These are phyloP conservation scores for Lycaena phlaeas DNA, from an alignment of 2,888 invertebrate species.

Conservation along the genomic window DNA sequence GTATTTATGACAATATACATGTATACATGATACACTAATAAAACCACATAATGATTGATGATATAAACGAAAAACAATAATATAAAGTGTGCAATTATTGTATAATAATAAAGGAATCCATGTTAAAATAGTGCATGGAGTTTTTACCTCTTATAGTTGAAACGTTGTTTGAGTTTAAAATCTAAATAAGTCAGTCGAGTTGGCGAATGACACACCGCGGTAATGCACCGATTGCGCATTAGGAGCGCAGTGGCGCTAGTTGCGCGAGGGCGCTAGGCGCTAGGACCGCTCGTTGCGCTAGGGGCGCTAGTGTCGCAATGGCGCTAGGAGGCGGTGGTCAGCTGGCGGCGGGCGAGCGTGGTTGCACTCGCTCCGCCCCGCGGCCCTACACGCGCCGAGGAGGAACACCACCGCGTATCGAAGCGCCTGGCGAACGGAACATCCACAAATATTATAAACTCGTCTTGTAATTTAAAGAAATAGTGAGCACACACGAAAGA, in stretches of 20 bases:
- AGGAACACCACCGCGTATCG: constrained; percentile 25
- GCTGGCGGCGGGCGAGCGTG: constrained; percentile 20
- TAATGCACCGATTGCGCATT: too few relatives aligned
- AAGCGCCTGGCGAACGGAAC: neutral
- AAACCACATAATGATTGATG: too few relatives aligned
- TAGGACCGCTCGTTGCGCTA: too few relatives aligned
- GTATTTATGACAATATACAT: too few relatives aligned
- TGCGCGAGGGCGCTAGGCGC: neutral
- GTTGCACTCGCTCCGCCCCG: constrained; percentile 36
- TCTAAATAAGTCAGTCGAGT: neutral
- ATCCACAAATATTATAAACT: too few relatives aligned
- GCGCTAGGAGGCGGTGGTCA: constrained; percentile 21
- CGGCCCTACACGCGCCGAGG: constrained; percentile 48
- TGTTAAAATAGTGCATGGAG: too few relatives aligned
- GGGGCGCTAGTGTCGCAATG: constrained; percentile 1
- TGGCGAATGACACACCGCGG: neutral
- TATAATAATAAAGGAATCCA: too few relatives aligned
- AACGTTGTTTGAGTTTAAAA: neutral
- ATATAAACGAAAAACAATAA: too few relatives aligned
- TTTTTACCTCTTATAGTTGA: neutral
- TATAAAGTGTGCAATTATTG: too few relatives aligned
- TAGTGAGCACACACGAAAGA: too few relatives aligned
- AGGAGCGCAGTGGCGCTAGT: neutral
- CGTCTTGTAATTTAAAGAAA: too few relatives aligned
- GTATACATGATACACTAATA: too few relatives aligned